Conservation (phyloP, 2,797 vertebrate genomes). For the Gymnoscopelus braueri region DNA sequence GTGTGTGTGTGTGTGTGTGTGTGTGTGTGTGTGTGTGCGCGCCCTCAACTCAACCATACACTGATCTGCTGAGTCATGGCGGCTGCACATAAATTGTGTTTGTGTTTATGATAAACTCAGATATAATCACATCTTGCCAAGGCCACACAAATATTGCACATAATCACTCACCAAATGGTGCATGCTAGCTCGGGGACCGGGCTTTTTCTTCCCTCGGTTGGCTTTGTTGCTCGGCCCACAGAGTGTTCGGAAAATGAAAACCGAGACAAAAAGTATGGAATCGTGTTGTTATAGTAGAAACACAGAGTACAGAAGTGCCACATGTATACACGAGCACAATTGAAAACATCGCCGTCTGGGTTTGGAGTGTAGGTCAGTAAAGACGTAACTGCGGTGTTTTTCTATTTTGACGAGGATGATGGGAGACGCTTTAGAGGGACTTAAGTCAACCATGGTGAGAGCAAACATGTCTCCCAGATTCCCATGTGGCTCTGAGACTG, state of each 20-base stretch:
- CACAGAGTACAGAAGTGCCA: constrained; percentile 3
- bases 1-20: no score
- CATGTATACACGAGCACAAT: neutral
- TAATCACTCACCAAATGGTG: constrained; percentile 52
- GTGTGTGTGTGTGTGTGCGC: no score
- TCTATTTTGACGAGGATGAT: constrained; percentile 28
- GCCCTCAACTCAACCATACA: constrained; percentile 8
- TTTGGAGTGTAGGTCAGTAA: constrained; percentile 18
- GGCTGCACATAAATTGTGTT: constrained; percentile 44
- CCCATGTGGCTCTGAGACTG: constrained; percentile 48
- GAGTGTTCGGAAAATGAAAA: constrained; percentile 22
- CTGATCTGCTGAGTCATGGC: constrained; percentile 32
- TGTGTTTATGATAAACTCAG: constrained; percentile 45
- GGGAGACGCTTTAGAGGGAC: constrained; percentile 44
- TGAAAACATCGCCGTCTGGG: neutral
- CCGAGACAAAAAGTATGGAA: constrained; percentile 5
- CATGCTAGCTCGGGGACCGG: constrained; percentile 17
- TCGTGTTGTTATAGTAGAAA: constrained; percentile 4
- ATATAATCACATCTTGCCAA: constrained; percentile 45
- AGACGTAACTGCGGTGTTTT: constrained; percentile 23
- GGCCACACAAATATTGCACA: constrained; percentile 32
- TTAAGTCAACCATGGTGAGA: constrained; percentile 46
- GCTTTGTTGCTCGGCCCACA: constrained; percentile 6
- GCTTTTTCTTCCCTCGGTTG: constrained; percentile 1
- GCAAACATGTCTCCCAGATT: constrained; percentile 51